Evolutionary conservation across 2,113 vertebrate species (phyloP), one percentile per base, ranked within the genome.

Genomic region (Isichthys henryi): DNA sequence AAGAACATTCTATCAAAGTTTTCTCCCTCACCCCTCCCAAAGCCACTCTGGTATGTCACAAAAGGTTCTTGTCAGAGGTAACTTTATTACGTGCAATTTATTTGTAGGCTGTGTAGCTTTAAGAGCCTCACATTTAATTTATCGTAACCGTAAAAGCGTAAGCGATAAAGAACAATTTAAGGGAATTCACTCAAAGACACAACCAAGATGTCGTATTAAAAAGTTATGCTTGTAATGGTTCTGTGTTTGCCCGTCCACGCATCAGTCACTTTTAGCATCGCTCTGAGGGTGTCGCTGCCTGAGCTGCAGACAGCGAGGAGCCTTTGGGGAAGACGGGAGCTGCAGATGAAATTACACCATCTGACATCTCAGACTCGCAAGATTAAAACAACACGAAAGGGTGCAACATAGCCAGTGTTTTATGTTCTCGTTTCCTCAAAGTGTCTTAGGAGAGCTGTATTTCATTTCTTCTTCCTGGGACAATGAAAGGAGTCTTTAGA

Each of bases 251-350:
- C 92, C 91, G 82, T 87, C 89, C 91, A 91, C 91, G 93, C 91
- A 94, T 96, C 93, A 93, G 92, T 95, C 94, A 95, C 91, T 88
- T 94, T 95, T 94, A 94, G 93, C 91, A 93, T 91, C 91, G 89
- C 89, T 86, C 89, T 91, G 91, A 88, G 74, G 90, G 89, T 4
- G 74, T 90, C 90, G 53, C 46, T 15, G 58, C 50, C 88, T 80
- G 83, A 13, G 46, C 50, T 82, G n/a, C 53, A 58, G 53, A 74
- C 89, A 89, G 88, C 89, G 87, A 50, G 49, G 88, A 86, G 21
- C 90, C 94, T 92, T 88, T 74, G 90, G 94, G 93, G 93, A 94
- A 86, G 83, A 45, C 5, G 89, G 89, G 74, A 70, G 93, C 93
- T 94, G 90, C 88, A 92, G 91, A 93, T 93, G 93, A 94, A 93